phyloP scores from a whole-genome alignment of 35 echinoderm and acorn worm species.

The Ophioderma brevispina region DNA sequence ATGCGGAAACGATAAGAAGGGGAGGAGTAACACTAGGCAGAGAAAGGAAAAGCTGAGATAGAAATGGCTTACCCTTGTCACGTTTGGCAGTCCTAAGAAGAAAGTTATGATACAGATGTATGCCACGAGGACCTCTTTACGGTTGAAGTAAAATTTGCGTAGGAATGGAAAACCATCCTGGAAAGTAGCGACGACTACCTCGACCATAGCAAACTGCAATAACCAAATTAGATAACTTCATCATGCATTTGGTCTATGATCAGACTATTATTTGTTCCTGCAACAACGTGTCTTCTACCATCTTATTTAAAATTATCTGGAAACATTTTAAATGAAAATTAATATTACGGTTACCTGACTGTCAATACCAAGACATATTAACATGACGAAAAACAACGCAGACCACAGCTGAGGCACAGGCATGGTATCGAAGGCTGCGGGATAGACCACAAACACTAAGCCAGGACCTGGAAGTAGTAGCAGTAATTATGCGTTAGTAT shows the following conservation, averaged over 20 bases:
- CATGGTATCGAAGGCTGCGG: conserved; percentile 81
- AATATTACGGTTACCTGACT: too few species aligned
- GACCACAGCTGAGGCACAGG: conserved; percentile 83
- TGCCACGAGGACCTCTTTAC: conserved; percentile 80
- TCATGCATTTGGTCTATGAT: too few species aligned
- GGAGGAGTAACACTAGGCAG: too few species aligned
- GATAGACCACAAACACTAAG: conserved; percentile 87
- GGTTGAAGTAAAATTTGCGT: conserved; percentile 71
- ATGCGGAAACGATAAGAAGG: too few species aligned
- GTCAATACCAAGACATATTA: conserved; percentile 92
- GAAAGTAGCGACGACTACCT: conserved; percentile 93
- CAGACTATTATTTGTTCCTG: too few species aligned
- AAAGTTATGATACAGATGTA: conserved; percentile 87
- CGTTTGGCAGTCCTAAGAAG: conserved; percentile 73
- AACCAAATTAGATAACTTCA: conserved; percentile 5
- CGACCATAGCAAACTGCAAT: conserved; percentile 95
- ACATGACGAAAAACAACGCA: conserved; percentile 88
- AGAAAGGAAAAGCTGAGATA: too few species aligned
- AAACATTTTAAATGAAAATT: too few species aligned
- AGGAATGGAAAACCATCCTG: conserved; percentile 80
- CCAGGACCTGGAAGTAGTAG: conserved; percentile 70
- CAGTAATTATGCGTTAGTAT: too few species aligned
- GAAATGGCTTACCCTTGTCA: conserved; percentile 91
- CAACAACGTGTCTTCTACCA: too few species aligned
- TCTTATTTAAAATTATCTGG: too few species aligned